Base-by-base conservation (phyloP, 2,888 invertebrate genomes). In the Drosophila pseudotalamancana region DNA sequence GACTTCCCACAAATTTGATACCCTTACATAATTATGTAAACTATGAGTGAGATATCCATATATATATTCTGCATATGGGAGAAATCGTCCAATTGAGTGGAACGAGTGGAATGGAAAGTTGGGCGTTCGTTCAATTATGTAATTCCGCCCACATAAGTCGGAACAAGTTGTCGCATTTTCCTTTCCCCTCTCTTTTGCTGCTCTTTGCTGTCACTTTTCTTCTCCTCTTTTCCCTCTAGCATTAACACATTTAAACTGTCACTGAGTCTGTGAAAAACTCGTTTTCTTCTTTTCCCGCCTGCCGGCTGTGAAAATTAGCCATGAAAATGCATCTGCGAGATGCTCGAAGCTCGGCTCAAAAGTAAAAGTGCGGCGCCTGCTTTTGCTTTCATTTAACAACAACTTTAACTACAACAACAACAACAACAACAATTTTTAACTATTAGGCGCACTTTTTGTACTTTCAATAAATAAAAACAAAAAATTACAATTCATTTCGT, bases 341-440 rank as follows among this genome's bases (percentile, higher is more conserved):
- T 57, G 49, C 49, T 25, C 29, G 23, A 59, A 45, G 63, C 56
- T 68, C 62, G 55, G 66, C 72, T 72, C 68, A 83, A 84, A 84
- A 84, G 83, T 87, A 87, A 84, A 84, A 84, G 88, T 83, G 84
- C 48, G 75, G 65, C 50, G 64, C 55, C 68, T 43, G 68, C 72
- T 85, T 81, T 83, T 88, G 71, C 85, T 81, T 88, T 88, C 86
- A 64, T 85, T 80, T 54, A 65, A 43, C 53, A 45, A 27, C 45
- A 43, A 37, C 25, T 32, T 34, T 21, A 12, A 9, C 31, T 16
- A 27, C 43, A 45, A 4, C 21, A 27, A 16, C 29, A n/a, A 23
- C 51, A 23, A 23, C 32, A 16, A 18, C 18, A 35, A 18, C 18
- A 18, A 32, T n/a, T 9, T 56, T 34, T 31, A 37, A 29, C 32